phyloP scores from a whole-genome alignment of 2,113 vertebrate genomes.

The Galemys pyrenaicus region DNA sequence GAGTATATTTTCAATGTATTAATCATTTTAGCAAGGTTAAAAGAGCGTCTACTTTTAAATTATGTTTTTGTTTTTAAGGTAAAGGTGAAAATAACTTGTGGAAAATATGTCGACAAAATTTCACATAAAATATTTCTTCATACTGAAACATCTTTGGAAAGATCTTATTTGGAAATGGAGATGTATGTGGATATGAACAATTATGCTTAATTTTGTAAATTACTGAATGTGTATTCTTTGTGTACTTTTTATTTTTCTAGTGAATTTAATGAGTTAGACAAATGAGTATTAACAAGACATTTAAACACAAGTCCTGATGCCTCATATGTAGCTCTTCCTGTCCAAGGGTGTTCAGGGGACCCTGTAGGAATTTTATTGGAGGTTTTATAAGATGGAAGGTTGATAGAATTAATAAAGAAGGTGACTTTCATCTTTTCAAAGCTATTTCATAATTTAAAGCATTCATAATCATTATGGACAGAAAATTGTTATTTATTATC shows the following conservation, averaged over 20 bases:
- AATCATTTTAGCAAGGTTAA: neutral
- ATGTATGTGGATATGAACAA: neutral
- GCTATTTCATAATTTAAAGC: neutral
- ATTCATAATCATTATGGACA: neutral
- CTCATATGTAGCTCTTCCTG: neutral
- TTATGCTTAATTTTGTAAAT: neutral
- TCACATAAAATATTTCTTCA: neutral
- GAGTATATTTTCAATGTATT: neutral
- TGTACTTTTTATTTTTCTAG: neutral
- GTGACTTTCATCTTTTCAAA: neutral
- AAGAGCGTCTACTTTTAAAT: neutral
- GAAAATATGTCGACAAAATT: neutral
- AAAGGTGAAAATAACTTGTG: neutral
- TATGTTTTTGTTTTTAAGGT: neutral
- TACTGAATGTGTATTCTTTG: neutral
- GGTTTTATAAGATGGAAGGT: neutral
- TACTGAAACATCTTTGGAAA: neutral
- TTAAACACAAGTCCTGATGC: neutral
- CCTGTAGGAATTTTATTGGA: neutral
- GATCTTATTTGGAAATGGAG: neutral
- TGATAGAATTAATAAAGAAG: neutral
- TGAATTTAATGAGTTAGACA: neutral
- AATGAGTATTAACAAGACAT: neutral
- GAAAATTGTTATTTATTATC: neutral
- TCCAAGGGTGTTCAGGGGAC: neutral